These are phyloP conservation scores for Drosophila ochracea DNA, from an alignment of 2,888 invertebrate genomes.

Conservation along the genomic window DNA sequence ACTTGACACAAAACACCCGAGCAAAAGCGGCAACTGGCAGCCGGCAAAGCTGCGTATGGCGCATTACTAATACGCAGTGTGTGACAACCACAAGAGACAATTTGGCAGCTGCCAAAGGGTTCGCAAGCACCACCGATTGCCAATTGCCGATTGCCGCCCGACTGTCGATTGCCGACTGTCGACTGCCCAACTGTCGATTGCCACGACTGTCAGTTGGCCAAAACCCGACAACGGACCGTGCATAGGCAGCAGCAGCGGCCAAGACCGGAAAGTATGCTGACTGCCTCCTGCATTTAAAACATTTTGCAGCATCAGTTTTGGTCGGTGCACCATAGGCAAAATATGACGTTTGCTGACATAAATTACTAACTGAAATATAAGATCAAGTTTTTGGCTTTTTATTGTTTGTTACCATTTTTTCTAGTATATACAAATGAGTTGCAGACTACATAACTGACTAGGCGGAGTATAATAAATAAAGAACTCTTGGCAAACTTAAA, in stretches of 20 bases:
- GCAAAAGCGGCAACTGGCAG: constrained; percentile 33
- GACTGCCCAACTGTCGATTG: constrained; percentile 20
- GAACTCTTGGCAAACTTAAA: neutral
- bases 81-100: constrained; percentile 82
- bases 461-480: neutral
- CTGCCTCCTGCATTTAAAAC: constrained; percentile 71
- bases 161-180: constrained; percentile 37
- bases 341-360: neutral
- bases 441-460: too few species aligned
- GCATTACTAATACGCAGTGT: constrained; percentile 82
- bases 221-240: neutral
- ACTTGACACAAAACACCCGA: constrained; percentile 63
- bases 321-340: constrained; percentile 6
- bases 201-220: constrained; percentile 17
- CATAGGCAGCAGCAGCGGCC: constrained; percentile 4
- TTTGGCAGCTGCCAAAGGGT: constrained; percentile 81
- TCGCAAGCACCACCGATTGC: constrained; percentile 32
- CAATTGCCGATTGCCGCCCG: constrained; percentile 34
- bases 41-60: constrained; percentile 70
- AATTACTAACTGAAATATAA: neutral
- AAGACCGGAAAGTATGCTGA: constrained; percentile 44
- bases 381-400: neutral
- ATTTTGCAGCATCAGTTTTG: constrained; percentile 62
- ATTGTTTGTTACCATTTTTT: neutral
- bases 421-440: neutral